Conservation (phyloP, 2,113 vertebrate species). For the Salvelinus fontinalis region DNA sequence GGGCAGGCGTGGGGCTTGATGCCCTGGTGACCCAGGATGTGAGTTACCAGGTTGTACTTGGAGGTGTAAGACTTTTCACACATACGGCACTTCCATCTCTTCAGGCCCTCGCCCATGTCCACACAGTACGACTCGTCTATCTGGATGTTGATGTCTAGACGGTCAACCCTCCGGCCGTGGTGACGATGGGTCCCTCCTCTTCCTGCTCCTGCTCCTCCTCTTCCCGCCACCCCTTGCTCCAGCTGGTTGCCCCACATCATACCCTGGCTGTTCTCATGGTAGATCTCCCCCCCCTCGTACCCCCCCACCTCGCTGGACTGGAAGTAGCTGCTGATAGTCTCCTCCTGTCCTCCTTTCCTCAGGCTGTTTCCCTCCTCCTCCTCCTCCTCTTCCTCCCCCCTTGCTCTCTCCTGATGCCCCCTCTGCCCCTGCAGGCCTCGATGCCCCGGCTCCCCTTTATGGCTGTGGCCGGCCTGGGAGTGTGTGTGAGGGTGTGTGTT, state of each 20-base stretch:
- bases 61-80: conserved; percentile 98
- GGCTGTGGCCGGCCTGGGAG: conserved; percentile 53
- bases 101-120: conserved; percentile 89
- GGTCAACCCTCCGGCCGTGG: conserved; percentile 86
- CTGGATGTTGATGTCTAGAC: conserved; percentile 97
- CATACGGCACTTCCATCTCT: conserved; percentile 97
- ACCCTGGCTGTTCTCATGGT: conserved; percentile 73
- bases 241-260: conserved; percentile 74
- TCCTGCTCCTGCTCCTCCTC: background rate
- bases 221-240: conserved; percentile 53
- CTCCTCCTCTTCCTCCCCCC: conserved; percentile 52
- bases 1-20: conserved; percentile 96
- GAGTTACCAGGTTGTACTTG: conserved; percentile 98
- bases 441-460: conserved; percentile 62
- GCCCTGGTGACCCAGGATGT: conserved; percentile 96
- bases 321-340: conserved; percentile 79
- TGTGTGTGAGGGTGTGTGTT: conserved; percentile 53
- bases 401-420: conserved; percentile 10
- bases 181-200: conserved; percentile 47
- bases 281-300: conserved; percentile 77
- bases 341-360: conserved; percentile 68
- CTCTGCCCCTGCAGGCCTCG: conserved; percentile 61
- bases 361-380: conserved; percentile 65
- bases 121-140: conserved; percentile 97
- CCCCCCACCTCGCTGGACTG: conserved; percentile 73